These are phyloP conservation scores for Echinops telfairi DNA, from an alignment of 2,113 vertebrate genomes.

Conservation along the genomic window DNA sequence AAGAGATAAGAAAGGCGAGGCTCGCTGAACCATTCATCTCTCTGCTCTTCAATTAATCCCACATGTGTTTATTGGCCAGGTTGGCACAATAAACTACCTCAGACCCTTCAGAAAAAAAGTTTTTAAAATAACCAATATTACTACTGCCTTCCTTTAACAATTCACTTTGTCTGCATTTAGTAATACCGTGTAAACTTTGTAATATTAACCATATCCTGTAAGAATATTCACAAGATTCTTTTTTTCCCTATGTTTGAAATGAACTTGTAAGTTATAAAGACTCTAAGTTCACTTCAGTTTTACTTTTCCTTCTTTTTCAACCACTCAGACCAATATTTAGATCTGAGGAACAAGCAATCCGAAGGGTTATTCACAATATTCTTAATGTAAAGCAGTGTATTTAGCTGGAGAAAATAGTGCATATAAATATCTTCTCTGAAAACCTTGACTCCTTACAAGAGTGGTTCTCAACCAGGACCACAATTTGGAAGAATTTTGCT, in stretches of 20 bases:
- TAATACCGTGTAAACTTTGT: background rate
- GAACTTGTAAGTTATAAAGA: no score
- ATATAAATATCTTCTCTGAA: background rate
- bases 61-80: no score
- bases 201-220: background rate
- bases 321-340: no score
- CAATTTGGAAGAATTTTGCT: background rate
- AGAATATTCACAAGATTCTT: background rate
- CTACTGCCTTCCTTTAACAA: background rate
- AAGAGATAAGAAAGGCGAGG: no score
- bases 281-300: no score
- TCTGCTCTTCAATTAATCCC: no score
- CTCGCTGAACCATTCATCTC: no score
- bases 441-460: background rate
- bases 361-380: background rate
- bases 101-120: background rate
- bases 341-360: no score
- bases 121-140: background rate
- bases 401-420: background rate
- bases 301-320: no score
- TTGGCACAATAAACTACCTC: no score
- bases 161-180: background rate
- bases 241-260: no score
- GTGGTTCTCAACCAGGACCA: background rate
- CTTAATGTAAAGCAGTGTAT: background rate